Conservation (phyloP, 2,797 vertebrate species). For the Crotalus adamanteus region DNA sequence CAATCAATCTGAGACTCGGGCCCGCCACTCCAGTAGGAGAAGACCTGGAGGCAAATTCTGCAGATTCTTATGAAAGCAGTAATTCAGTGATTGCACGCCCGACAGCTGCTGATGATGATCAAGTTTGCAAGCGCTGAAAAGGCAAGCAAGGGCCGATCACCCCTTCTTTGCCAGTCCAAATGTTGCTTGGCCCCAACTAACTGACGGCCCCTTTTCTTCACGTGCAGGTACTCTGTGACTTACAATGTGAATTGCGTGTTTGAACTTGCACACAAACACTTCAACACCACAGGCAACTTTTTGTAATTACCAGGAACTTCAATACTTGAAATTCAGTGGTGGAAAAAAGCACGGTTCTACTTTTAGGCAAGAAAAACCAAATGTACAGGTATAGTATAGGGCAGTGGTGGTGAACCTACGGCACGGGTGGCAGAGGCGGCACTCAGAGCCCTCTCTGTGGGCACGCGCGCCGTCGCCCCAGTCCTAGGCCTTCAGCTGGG, state of each 20-base stretch:
- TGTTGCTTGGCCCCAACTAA: neutral
- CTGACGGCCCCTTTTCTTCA: neutral
- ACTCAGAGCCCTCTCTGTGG: no score
- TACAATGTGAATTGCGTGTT: neutral
- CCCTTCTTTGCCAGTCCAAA: neutral
- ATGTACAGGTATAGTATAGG: neutral
- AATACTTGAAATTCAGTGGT: neutral
- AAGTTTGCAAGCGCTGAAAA: neutral
- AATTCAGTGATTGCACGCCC: constrained; percentile 8
- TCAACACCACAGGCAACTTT: neutral
- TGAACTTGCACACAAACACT: neutral
- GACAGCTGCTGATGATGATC: neutral
- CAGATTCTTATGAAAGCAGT: constrained; percentile 27
- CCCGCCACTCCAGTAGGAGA: neutral
- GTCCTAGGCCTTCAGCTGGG: no score
- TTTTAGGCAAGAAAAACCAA: neutral
- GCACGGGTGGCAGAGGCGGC: no score
- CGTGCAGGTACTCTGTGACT: neutral
- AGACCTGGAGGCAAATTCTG: neutral
- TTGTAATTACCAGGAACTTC: neutral
- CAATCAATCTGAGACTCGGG: constrained; percentile 17
- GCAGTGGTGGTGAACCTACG: no score
- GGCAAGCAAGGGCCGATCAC: neutral
- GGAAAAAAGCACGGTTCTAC: neutral
- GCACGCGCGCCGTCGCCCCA: no score